Evolutionary conservation across 2,888 invertebrate species (phyloP), one percentile per base, ranked within the genome.

Genomic region (Tanytarsus gracilentus): DNA sequence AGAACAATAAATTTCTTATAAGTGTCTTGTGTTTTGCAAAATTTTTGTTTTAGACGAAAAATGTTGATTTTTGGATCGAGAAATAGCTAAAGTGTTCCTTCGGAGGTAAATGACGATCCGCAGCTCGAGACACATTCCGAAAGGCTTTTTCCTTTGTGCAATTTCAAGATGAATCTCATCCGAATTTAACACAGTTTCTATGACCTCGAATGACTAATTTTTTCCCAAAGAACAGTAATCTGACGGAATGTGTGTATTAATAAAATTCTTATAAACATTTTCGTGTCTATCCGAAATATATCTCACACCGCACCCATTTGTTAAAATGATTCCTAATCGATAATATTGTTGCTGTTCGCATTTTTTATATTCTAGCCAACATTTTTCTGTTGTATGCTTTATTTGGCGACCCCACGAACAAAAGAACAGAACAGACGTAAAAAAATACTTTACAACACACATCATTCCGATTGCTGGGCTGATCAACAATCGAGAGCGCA

Each of bases 151-250:
- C n/a, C n/a, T 44, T 8, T 21, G 11, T 44, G 11, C 11, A 44
- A 23, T 44, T 1, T 11, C 7, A n/a, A 44, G 44, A 44, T 44
- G 23, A 44, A 44, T 40, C 9, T 40, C 18, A 44, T 44, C 23
- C 21, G 18, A 36, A n/a, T 11, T 23, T 11, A 44, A 44, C 25
- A 55, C 39, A 55, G n/a, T 55, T 40, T 55, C 40, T 40, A 39
- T 55, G 55, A 55, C 55, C 55, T 55, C 55, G 55, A 55, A 55
- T 55, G 55, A 55, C 55, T 55, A 55, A 55, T 53, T 27, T 14
- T 29, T 53, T 55, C 55, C 40, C 40, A 40, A 55, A 55, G 55
- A 33, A 55, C 55, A 55, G 55, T 55, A 55, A 55, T 55, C 55
- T 30, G 6, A n/a, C 33, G 55, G 55, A 55, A 39, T 55, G 55